Evolutionary conservation across 2,797 vertebrate genomes (phyloP).

Genomic region (Knipowitschia caucasica): DNA sequence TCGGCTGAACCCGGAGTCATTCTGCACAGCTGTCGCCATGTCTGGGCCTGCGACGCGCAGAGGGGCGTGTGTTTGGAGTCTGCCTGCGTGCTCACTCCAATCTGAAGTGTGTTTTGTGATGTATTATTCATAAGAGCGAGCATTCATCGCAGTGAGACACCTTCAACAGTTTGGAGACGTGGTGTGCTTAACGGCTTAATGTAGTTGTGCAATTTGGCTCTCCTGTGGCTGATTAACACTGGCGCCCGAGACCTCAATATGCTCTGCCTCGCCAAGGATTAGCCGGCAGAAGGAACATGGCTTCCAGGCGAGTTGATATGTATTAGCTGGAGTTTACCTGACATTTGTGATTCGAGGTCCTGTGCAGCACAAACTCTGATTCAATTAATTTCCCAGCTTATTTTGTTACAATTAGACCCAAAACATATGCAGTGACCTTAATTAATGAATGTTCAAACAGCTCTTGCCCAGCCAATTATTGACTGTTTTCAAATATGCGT

Average conservation of each 20-base stretch:
- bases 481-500: background rate
- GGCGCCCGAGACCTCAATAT: slow-evolving; percentile 51
- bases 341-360: slow-evolving; percentile 49
- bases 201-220: slow-evolving; percentile 75
- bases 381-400: slow-evolving; percentile 27
- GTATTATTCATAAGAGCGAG: slow-evolving; percentile 72
- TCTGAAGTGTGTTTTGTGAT: slow-evolving; percentile 47
- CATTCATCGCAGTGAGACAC: slow-evolving; percentile 71
- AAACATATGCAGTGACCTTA: slow-evolving; percentile 10
- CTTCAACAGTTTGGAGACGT: slow-evolving; percentile 74
- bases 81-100: slow-evolving; percentile 19
- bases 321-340: slow-evolving; percentile 51
- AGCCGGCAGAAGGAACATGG: slow-evolving; percentile 59
- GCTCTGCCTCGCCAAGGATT: slow-evolving; percentile 55
- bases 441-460: slow-evolving; percentile 7
- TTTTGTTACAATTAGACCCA: slow-evolving; percentile 23
- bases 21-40: slow-evolving; percentile 49
- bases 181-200: slow-evolving; percentile 77
- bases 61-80: slow-evolving; percentile 12
- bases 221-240: slow-evolving; percentile 75
- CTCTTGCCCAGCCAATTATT: background rate
- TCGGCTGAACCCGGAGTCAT: slow-evolving; percentile 22
- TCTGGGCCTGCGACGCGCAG: slow-evolving; percentile 26
- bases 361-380: slow-evolving; percentile 31
- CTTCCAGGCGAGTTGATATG: slow-evolving; percentile 54